phyloP scores from a whole-genome alignment of 2,113 vertebrate genomes.

The Bos indicus region DNA sequence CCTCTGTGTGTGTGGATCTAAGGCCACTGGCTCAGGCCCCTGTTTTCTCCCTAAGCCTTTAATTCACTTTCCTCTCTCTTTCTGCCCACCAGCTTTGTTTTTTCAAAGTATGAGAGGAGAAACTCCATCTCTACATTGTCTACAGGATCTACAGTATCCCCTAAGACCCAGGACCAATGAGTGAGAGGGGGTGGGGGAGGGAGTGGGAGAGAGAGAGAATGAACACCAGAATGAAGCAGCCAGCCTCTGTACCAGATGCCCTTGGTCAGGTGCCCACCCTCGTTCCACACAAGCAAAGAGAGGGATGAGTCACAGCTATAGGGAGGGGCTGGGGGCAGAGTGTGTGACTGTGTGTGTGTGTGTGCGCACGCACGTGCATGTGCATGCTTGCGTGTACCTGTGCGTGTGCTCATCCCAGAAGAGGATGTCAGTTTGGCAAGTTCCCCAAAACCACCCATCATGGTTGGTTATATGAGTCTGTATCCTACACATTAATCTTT shows the following conservation, averaged over 20 bases:
- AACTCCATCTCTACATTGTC: neutral
- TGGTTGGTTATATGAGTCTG: neutral
- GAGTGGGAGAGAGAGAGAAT: neutral
- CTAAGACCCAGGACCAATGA: neutral
- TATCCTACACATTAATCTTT: neutral
- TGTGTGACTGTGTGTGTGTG: neutral
- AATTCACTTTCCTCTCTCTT: neutral
- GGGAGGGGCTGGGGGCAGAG: neutral
- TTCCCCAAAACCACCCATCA: neutral
- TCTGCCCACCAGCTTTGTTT: neutral
- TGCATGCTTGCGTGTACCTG: neutral
- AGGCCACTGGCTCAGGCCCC: neutral
- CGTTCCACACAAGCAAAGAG: neutral
- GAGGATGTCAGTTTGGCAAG: neutral
- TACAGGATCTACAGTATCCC: neutral
- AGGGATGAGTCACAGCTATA: neutral
- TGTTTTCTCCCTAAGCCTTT: neutral
- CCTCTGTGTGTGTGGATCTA: neutral
- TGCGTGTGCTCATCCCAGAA: neutral
- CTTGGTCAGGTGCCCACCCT: neutral
- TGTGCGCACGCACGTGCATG: fast-evolving
- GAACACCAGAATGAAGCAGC: neutral
- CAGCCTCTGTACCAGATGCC: neutral
- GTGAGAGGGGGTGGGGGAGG: neutral
- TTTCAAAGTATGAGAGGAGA: neutral